Evolutionary conservation across 2,113 vertebrate species (phyloP), one percentile per base, ranked within the genome.

Genomic region (Tursiops truncatus): DNA sequence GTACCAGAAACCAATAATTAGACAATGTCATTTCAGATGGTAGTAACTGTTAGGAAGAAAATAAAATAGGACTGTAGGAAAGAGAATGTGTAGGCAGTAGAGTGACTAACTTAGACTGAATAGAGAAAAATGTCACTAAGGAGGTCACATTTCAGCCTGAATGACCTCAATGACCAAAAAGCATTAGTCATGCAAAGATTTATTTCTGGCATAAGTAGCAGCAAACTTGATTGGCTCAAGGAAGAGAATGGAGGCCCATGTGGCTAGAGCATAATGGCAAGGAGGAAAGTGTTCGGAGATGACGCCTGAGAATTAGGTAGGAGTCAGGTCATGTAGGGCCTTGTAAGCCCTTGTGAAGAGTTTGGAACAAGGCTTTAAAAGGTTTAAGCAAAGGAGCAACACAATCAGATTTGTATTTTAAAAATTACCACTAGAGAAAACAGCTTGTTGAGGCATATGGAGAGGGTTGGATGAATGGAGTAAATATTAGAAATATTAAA

Each of bases 401-500:
- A 21, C 33, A 76, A 28, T 85, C 20, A 74, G 13, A 74, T 85
- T 68, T 71, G 8, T 36, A 12, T 31, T 77, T 6, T 0, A 58
- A 94, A 77, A 83, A 41, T 36, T 38, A 38, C 17, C 20, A 63
- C 10, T n/a, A 60, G 21, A 90, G 60, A 86, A 92, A 74, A 7
- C 47, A 90, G 6, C 33, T 53, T 80, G n/a, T 80, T 26, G 25
- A 47, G 8, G 11, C 70, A 56, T 68, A 68, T 20, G 47, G 47
- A 41, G 60, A 89, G 1, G 21, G 20, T 56, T 70, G 14, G 36
- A 84, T 33, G 68, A 31, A 63, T 33, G 44, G 20, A 33, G 2
- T 47, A 86, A 56, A n/a, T 89, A 73, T 47, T 85, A 56, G 70
- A 84, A 83, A 62, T 62, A 87, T 65, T 56, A 62, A 50, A 56